Conservation (phyloP, 2,888 invertebrate genomes). For the Ormyrus thymus region DNA sequence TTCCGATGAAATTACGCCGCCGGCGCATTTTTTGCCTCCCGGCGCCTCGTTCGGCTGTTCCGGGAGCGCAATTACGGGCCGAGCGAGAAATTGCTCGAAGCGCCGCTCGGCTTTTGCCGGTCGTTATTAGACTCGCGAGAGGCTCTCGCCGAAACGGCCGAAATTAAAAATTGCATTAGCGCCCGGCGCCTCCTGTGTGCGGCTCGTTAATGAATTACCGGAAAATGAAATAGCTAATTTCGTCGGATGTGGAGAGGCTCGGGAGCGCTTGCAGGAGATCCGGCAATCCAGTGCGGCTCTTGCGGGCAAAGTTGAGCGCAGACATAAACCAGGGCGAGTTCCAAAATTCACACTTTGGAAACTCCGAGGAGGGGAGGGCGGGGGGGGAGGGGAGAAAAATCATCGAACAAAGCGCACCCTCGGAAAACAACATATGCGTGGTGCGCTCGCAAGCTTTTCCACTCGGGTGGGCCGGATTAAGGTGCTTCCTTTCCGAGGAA, state of each 20-base stretch:
- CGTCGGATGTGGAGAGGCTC: not conserved
- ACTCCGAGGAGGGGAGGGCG: no score
- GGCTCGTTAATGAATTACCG: not conserved
- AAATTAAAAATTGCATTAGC: constrained; percentile 34
- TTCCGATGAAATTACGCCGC: constrained; percentile 20
- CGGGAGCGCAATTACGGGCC: constrained; percentile 15
- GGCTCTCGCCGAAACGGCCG: not conserved
- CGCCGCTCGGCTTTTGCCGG: constrained; percentile 1
- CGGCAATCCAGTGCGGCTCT: no score
- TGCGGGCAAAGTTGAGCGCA: no score
- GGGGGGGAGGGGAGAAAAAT: no score
- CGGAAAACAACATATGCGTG: no score
- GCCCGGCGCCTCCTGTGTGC: not conserved
- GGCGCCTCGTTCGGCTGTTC: not conserved
- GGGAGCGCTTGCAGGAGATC: no score
- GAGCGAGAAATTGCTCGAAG: constrained; percentile 18
- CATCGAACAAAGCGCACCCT: no score
- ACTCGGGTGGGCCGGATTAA: constrained; percentile 58
- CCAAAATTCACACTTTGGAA: no score
- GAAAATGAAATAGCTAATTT: not conserved
- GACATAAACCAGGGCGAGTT: no score
- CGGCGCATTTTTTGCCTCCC: not conserved
- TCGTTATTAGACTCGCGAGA: constrained; percentile 23
- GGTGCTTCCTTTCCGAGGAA: constrained; percentile 50
- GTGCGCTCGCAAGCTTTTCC: not conserved